Conservation (phyloP, 2,113 vertebrate genomes). For the Dipodomys ordii region DNA sequence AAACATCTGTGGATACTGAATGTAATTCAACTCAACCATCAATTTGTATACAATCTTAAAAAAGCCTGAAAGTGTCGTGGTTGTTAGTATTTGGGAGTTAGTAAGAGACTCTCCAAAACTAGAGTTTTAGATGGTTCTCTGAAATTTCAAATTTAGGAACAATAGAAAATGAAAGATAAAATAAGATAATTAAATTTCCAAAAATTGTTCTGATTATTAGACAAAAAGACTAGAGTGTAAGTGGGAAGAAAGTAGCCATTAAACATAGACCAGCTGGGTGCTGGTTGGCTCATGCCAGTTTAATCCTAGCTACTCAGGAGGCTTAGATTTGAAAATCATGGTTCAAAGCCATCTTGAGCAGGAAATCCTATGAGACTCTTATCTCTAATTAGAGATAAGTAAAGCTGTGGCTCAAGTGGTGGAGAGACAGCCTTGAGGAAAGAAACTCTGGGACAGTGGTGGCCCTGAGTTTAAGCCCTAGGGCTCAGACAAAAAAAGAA, state of each 20-base stretch:
- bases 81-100: not conserved
- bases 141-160: conserved; percentile 21
- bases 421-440: too few relatives aligned
- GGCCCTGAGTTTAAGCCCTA: too few relatives aligned
- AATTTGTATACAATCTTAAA: not conserved
- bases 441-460: too few relatives aligned
- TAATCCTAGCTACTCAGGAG: too few relatives aligned
- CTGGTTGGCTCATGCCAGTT: too few relatives aligned
- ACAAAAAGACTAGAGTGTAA: not conserved
- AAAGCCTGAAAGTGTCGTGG: not conserved
- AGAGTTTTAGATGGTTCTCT: not conserved
- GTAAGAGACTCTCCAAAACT: not conserved
- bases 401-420: too few relatives aligned
- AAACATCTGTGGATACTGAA: not conserved
- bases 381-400: too few relatives aligned
- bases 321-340: too few relatives aligned
- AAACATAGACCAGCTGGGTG: too few relatives aligned
- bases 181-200: not conserved
- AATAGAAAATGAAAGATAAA: conserved; percentile 4
- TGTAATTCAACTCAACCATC: not conserved
- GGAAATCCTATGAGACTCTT: too few relatives aligned
- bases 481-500: too few relatives aligned
- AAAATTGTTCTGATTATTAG: not conserved
- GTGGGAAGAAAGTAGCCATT: not conserved
- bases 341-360: too few relatives aligned